Base-by-base conservation (phyloP, 2,888 invertebrate species). In the Hirtodrosophila alboralis region DNA sequence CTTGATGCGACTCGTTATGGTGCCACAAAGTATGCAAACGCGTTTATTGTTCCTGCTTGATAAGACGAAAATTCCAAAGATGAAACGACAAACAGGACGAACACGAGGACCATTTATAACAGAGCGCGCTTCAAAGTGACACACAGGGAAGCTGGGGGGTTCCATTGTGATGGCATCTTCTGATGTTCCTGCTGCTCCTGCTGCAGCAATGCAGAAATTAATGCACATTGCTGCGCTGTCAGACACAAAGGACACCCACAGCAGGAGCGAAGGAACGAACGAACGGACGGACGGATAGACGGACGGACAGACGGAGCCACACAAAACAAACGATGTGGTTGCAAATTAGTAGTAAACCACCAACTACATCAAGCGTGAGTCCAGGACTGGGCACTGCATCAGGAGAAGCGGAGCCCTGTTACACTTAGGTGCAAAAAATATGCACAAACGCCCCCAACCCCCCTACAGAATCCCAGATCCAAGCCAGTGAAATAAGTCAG, bases 241-340 rank as follows among this genome's bases (percentile, higher is more conserved):
- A 75, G 70, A 73, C 84, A 78, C 73, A 83, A 78, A 83, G 74
- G 80, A 74, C 70, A 45, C 72, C 53, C 58, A 21, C 38, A 44
- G 60, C 49, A 36, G 52, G 63, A 48, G 12, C 41, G 16, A 6
- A 10, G 48, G 30, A 30, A 33, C 16, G 38, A 36, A 12, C 44
- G 28, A 36, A 7, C 30, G 31, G 34, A 28, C 30, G 37, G 26
- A 28, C 18, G 6, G 33, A n/a, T n/a, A n/a, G n/a, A 18, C 18
- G 36, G 14, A 49, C 16, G 13, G 52, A 51, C 48, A 33, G 61
- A 51, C 41, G 30, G 41, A 33, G 57, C 63, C 84, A 58, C 79
- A 79, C 77, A 81, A 81, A 81, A 81, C 80, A 81, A 81, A 84
- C 85, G 80, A 84, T 81, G 85, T 84, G 80, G 80, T 80, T 80